phyloP scores from a whole-genome alignment of 2,113 vertebrate species.

The Cryptomyrus ogoouensis region DNA sequence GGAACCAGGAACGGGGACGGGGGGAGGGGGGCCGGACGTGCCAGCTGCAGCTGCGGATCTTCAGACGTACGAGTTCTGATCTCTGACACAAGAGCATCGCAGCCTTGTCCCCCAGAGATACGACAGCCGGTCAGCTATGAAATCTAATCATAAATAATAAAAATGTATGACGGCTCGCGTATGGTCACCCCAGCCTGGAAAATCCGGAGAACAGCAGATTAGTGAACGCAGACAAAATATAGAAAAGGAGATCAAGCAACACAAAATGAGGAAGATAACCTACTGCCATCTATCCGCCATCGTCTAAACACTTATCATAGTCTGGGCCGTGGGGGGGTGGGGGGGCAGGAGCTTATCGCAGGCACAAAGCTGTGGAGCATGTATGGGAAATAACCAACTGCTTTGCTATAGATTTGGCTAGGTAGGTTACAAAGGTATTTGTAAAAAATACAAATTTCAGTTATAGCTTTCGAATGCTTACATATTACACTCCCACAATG shows the following conservation, averaged over 20 bases:
- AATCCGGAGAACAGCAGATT: not conserved
- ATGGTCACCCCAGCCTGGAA: not conserved
- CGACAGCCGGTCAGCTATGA: not conserved
- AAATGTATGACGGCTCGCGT: not conserved
- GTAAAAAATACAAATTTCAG: not conserved
- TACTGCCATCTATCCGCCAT: not conserved
- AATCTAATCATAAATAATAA: not conserved
- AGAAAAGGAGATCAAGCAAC: not conserved
- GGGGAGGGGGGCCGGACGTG: not conserved
- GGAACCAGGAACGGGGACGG: not conserved
- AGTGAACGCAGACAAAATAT: not conserved
- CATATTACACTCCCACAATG: not conserved
- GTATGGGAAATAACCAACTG: not conserved
- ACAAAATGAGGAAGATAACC: not conserved
- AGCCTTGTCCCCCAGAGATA: not conserved
- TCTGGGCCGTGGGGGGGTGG: not conserved
- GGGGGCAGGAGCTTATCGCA: no score
- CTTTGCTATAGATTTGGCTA: not conserved
- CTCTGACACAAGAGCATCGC: not conserved
- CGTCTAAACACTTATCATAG: not conserved
- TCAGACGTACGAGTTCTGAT: not conserved
- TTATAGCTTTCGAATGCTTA: not conserved
- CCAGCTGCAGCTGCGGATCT: not conserved
- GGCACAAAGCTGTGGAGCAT: no score
- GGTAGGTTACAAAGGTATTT: not conserved